Evolutionary conservation across 2,797 vertebrate genomes (phyloP), one percentile per base, ranked within the genome.

Genomic region (Eulemur mongoz): DNA sequence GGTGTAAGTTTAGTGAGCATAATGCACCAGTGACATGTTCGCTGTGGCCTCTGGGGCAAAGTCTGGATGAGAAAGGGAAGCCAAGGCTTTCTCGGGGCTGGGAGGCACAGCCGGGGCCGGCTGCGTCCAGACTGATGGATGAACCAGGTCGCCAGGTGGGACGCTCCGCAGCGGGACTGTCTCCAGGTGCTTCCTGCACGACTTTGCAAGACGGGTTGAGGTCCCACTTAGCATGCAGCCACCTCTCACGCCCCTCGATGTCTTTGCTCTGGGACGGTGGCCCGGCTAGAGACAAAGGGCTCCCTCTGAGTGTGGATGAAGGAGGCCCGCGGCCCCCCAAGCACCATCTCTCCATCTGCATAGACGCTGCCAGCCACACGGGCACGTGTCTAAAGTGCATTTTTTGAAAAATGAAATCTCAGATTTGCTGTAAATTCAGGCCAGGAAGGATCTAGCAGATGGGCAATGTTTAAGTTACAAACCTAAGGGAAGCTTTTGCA

Each of bases 401-500:
- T 97, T 97, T 93, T 97, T 93, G 23, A 96, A 76, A 98, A 97
- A 93, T 86, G 78, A 98, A 97, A 95, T 97, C 94, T 98, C 97
- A 97, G 83, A 98, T 98, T 98, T 98, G 97, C 98, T 98, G 95
- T 98, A 97, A 98, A 98, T 98, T 97, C 96, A 97, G 97, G 96
- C 91, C 2, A 97, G 96, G 92, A 96, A 98, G 93, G 94, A 97
- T 96, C 93, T 95, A 98, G 98, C 98, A 98, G 98, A 98, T 98
- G 98, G 98, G 94, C 95, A 97, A 94, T 98, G 97, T 98, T 98
- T 98, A 98, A 98, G 97, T 98, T 98, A 97, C 95, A 98, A 98
- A 98, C 98, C 98, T 98, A 97, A 98, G 98, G 98, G 98, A 98
- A 98, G 98, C 80, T 98, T 98, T 98, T 98, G 97, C 97, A 97